phyloP scores from a whole-genome alignment of 2,797 vertebrate species.

The Antrozous pallidus region DNA sequence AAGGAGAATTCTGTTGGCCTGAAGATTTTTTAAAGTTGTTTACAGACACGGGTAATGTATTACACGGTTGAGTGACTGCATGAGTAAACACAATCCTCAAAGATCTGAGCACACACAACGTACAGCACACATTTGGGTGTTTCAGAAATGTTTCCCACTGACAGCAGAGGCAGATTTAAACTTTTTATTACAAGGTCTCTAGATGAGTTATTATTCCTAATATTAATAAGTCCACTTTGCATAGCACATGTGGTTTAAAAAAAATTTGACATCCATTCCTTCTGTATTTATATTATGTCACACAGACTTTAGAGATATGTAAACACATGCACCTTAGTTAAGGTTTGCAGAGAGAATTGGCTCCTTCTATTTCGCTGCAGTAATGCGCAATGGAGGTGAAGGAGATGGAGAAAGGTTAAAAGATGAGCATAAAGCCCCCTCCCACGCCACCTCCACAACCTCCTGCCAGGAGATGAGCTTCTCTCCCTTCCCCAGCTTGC shows the following conservation, averaged over 20 bases:
- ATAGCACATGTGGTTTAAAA: conserved; percentile 15
- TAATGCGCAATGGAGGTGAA: background rate
- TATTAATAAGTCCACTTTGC: conserved; percentile 53
- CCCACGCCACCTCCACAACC: fast-evolving
- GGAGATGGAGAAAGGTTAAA: background rate
- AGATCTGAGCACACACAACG: background rate
- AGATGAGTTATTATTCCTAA: background rate
- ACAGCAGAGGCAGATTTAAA: background rate
- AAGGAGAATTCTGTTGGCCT: background rate
- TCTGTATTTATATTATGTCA: conserved; percentile 55
- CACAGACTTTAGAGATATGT: conserved; percentile 5
- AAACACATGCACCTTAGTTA: conserved; percentile 1
- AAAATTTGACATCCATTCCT: background rate
- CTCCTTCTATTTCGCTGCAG: background rate
- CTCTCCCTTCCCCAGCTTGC: background rate
- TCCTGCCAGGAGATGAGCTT: too few species aligned
- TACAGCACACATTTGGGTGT: background rate
- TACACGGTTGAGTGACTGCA: background rate
- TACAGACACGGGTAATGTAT: background rate
- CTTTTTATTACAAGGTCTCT: background rate
- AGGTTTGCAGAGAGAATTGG: background rate
- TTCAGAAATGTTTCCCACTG: background rate
- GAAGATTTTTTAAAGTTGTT: background rate
- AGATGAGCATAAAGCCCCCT: background rate
- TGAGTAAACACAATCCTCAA: background rate